Conservation (phyloP, 1,140 invertebrate species). For the Penaeus indicus region DNA sequence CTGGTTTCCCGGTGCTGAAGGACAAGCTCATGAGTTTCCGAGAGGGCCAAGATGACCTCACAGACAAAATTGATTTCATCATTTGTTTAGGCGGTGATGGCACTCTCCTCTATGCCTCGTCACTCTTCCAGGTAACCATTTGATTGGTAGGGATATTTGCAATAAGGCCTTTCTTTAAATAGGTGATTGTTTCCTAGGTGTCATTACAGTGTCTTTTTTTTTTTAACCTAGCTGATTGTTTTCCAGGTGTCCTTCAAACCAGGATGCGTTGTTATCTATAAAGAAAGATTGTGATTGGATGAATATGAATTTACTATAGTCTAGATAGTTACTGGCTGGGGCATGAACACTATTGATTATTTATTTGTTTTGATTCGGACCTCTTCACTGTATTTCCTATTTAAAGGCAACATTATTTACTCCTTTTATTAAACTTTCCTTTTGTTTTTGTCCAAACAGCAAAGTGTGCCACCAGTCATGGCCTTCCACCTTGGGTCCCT, state of each 20-base stretch:
- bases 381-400: no score
- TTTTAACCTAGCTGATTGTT: no score
- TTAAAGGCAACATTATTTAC: not conserved
- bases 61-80: constrained; percentile 97
- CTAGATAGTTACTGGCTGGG: no score
- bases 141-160: not conserved
- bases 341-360: no score
- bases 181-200: not conserved
- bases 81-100: constrained; percentile 96
- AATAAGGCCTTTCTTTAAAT: not conserved
- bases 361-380: no score
- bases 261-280: no score
- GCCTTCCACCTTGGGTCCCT: constrained; percentile 97
- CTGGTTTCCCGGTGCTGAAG: constrained; percentile 79
- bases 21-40: constrained; percentile 91
- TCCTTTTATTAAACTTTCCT: constrained; percentile 14
- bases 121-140: constrained; percentile 82
- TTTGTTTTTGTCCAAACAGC: constrained; percentile 74
- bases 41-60: constrained; percentile 81
- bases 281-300: no score
- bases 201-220: not conserved
- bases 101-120: constrained; percentile 94
- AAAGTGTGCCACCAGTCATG: constrained; percentile 97
- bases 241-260: no score
- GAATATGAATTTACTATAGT: no score